Base-by-base conservation (phyloP, 2,113 vertebrate species). In the Shinisaurus crocodilurus region DNA sequence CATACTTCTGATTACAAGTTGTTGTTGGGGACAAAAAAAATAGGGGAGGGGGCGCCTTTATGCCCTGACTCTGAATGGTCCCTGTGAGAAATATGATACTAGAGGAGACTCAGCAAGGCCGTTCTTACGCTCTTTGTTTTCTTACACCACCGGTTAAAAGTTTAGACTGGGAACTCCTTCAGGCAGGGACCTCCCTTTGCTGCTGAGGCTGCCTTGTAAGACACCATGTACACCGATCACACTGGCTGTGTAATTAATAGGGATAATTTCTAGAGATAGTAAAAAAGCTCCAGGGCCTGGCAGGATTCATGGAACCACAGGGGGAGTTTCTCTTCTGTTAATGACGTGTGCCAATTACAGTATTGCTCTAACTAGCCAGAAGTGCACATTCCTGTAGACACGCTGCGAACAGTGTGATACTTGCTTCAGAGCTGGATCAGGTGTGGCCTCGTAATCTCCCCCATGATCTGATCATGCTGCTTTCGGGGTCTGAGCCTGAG, bases 401-500 rank as follows among this genome's bases (percentile, higher is more conserved):
- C 48, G 63, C 63, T 79, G 82, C 20, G 60, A 90, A 85, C 89
- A 79, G 82, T 70, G 45, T 80, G 89, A 80, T 70, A 43, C 79
- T 79, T 86, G 82, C 48, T 85, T 90, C 79, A 90, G 23, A 54
- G 45, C 60, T 32, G n/a, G n/a, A 20, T 88, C 65, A 88, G 87
- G 76, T 80, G 43, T 77, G 72, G n/a, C 74, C 74, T 43, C 54
- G 60, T 40, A 79, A 67, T 63, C 76, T 85, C 27, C n/a, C 74
- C 45, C 60, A 20, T 43, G 82, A 79, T 79, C 70, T 57, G n/a
- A 40, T 79, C 65, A n/a, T 34, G 83, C 63, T 37, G 89, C 9
- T n/a, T 40, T 27, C 8, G 2, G 37, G 29, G 15, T 34, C 12
- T 81, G 43, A 32, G 15, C 25, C 12, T 81, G 43, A 32, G 75